Evolutionary conservation across 2,113 vertebrate genomes (phyloP).

Genomic region (Odocoileus hemionus): DNA sequence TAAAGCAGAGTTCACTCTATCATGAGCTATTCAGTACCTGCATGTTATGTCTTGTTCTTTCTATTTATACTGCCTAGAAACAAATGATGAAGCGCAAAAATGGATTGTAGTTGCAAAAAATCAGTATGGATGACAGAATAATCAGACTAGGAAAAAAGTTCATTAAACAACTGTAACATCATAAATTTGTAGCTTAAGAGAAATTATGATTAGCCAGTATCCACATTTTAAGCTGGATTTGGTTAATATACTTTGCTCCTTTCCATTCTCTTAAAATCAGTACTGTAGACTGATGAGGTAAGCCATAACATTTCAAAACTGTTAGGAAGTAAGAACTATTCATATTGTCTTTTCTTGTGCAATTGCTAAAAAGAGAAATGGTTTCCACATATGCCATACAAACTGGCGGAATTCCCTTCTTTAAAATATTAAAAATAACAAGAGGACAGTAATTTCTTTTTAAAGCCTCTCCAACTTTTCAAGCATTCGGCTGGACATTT

Average conservation of each 20-base stretch:
- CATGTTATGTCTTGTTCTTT: background rate
- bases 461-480: background rate
- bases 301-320: background rate
- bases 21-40: background rate
- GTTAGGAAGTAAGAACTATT: background rate
- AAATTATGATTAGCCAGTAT: background rate
- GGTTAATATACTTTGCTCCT: background rate
- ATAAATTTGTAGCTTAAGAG: background rate
- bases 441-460: background rate
- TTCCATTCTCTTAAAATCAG: slow-evolving; percentile 23
- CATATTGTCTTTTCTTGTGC: background rate
- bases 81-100: slow-evolving; percentile 15
- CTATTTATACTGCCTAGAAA: background rate
- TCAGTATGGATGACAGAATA: background rate
- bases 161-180: background rate
- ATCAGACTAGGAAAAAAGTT: background rate
- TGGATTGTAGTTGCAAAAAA: background rate
- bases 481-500: slow-evolving; percentile 13
- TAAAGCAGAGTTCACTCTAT: background rate
- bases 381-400: background rate
- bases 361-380: background rate
- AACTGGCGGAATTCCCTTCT: background rate
- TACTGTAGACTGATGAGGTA: background rate
- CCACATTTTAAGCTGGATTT: background rate
- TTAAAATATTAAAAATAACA: background rate